Evolutionary conservation across 2,888 invertebrate genomes (phyloP), one percentile per base, ranked within the genome.

Genomic region (Leptinotarsa haldemani): DNA sequence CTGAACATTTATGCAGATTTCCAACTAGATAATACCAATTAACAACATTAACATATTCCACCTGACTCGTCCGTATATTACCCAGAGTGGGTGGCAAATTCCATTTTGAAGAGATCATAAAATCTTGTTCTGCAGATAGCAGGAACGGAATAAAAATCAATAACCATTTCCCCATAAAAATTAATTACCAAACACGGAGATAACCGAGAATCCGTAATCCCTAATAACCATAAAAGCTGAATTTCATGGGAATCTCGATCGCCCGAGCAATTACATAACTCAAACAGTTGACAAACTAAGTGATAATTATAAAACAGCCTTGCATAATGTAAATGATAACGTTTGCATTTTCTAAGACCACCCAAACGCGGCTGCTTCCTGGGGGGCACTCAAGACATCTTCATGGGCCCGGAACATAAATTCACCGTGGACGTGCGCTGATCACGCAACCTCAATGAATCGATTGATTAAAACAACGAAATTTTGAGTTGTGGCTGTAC

Each of bases 351-450:
- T 83, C 82, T 82, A 82, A 83, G 84, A 84, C 84, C 84, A 84
- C 84, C 84, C 84, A 84, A 83, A 84, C 83, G 81, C 81, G 81
- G 83, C 82, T 80, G 86, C 85, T 84, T 86, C 85, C 86, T 85
- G 86, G 86, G 86, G 85, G 86, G 86, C 85, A 84, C 82, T 84
- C 84, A 84, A 85, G 81, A 82, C 80, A 78, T 86, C 86, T 86
- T 86, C 83, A 83, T 83, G 81, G 85, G 85, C 79, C 84, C 84
- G 81, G 84, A 82, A 84, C 85, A 85, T 86, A 86, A 85, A 86
- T 86, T 85, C 83, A 82, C 82, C 81, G 82, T 80, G 80, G 83
- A 84, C 84, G 80, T 83, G 82, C 80, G 81, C 84, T 80, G 84
- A 84, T 84, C 85, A 85, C 85, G 85, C 84, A 84, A 85, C 83